Evolutionary conservation across 1,140 invertebrate genomes (phyloP).

Genomic region (Diprion similis): DNA sequence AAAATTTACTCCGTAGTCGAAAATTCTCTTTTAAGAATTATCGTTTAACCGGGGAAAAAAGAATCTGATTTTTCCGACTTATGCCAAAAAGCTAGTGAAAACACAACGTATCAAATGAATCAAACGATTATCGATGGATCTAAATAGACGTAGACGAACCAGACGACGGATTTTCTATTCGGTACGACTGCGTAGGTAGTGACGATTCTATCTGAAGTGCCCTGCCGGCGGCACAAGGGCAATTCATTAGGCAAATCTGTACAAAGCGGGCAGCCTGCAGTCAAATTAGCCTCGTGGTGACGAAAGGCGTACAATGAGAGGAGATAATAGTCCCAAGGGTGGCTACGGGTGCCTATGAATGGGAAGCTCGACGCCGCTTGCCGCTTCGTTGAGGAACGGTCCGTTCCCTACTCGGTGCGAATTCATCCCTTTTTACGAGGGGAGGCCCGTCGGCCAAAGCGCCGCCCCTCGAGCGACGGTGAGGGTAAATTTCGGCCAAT

Average conservation of each 20-base stretch:
- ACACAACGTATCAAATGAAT: too few relatives aligned
- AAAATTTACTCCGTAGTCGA: too few relatives aligned
- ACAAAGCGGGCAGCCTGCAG: conserved; percentile 24
- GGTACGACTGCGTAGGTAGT: too few relatives aligned
- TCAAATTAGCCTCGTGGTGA: conserved; percentile 34
- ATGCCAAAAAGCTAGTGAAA: too few relatives aligned
- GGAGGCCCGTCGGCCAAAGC: conserved; percentile 18
- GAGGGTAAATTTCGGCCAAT: conserved; percentile 45
- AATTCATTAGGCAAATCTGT: conserved; percentile 33
- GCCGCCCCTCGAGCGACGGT: conserved; percentile 44
- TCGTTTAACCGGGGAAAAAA: too few relatives aligned
- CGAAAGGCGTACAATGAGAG: conserved; percentile 28
- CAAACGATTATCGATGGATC: too few relatives aligned
- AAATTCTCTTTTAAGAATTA: too few relatives aligned
- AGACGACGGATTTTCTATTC: too few relatives aligned
- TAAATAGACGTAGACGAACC: too few relatives aligned
- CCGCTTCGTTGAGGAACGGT: background rate
- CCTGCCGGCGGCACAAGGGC: background rate
- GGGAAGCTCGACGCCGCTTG: background rate
- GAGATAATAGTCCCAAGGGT: conserved; percentile 30
- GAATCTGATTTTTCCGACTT: too few relatives aligned
- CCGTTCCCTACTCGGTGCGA: background rate
- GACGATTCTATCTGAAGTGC: background rate
- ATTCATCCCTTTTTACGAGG: conserved; percentile 2
- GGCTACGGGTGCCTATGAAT: conserved; percentile 29